Percentiles rank a stretch among this genome's conserved stretches.
Conservation (phyloP, 2,888 invertebrate genomes). For the Conops quadrifasciatus region DNA sequence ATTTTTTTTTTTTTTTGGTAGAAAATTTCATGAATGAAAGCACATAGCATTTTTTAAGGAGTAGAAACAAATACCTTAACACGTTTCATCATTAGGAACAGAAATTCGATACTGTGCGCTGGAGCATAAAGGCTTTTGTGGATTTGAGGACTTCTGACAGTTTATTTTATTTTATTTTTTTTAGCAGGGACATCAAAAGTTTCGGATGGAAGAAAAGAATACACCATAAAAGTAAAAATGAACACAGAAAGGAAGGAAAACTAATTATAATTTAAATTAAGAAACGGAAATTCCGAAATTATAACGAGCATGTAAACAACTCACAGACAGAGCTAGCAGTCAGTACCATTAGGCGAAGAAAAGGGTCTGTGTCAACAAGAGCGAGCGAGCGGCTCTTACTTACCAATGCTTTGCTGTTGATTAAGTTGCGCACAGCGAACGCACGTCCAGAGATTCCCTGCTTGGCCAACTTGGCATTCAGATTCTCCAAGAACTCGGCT, state of each 20-base stretch:
- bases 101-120: constrained; percentile 60
- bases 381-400: constrained; percentile 47
- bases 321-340: not conserved
- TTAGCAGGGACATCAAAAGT: not conserved
- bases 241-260: constrained; percentile 8
- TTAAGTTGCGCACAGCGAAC: constrained; percentile 75
- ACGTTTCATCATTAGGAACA: constrained; percentile 54
- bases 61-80: constrained; percentile 56
- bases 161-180: not conserved
- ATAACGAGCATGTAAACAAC: too few relatives aligned
- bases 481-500: constrained; percentile 78
- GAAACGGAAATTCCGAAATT: constrained; percentile 10
- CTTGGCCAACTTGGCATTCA: constrained; percentile 80
- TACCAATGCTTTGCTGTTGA: constrained; percentile 77
- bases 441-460: constrained; percentile 72
- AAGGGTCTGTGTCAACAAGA: not conserved
- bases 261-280: constrained; percentile 17
- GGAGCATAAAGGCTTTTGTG: constrained; percentile 60
- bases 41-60: constrained; percentile 4
- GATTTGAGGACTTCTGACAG: constrained; percentile 54
- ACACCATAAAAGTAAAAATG: constrained; percentile 32
- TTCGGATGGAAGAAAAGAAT: constrained; percentile 12
- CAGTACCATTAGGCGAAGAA: not conserved
- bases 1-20: not conserved
- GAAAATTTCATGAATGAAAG: too few relatives aligned